Evolutionary conservation across 2,797 vertebrate genomes (phyloP).

Genomic region (Pantherophis vulpinus): DNA sequence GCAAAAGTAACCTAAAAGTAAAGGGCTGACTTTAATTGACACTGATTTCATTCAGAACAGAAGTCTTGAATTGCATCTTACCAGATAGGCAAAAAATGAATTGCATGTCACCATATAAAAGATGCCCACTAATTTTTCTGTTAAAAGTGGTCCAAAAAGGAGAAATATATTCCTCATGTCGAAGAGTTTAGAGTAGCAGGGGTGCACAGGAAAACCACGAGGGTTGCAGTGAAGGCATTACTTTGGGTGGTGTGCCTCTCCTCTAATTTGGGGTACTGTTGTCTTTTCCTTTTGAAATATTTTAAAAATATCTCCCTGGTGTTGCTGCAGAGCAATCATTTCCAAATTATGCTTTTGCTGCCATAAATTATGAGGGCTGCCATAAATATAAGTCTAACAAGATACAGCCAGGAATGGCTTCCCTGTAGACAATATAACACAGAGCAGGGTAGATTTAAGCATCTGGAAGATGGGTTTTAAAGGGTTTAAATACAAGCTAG

Average conservation of each 20-base stretch:
- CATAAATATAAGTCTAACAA: not conserved
- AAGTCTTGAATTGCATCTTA: slow-evolving; percentile 55
- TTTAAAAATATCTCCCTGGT: not conserved
- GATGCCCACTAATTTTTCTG: slow-evolving; percentile 41
- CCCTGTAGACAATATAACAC: not conserved
- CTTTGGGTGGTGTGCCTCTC: slow-evolving; percentile 5
- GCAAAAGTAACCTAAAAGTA: slow-evolving; percentile 40
- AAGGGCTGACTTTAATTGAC: slow-evolving; percentile 65
- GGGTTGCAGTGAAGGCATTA: not conserved
- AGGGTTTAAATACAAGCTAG: not conserved
- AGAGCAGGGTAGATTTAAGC: not conserved
- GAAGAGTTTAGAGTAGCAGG: slow-evolving; percentile 15
- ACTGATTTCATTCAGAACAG: slow-evolving; percentile 65
- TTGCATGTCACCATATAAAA: slow-evolving; percentile 45
- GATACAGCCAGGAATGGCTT: not conserved
- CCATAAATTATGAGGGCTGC: not conserved
- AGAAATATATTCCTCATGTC: slow-evolving; percentile 53
- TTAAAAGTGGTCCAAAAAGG: slow-evolving; percentile 22
- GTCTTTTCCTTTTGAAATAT: not conserved
- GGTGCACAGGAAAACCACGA: not conserved
- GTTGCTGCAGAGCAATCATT: not conserved
- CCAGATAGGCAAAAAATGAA: slow-evolving; percentile 43
- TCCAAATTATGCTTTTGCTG: not conserved
- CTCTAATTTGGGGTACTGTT: not conserved
- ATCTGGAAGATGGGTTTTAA: not conserved